Base-by-base conservation (phyloP, 2,888 invertebrate species). In the Parnassius orleans region DNA sequence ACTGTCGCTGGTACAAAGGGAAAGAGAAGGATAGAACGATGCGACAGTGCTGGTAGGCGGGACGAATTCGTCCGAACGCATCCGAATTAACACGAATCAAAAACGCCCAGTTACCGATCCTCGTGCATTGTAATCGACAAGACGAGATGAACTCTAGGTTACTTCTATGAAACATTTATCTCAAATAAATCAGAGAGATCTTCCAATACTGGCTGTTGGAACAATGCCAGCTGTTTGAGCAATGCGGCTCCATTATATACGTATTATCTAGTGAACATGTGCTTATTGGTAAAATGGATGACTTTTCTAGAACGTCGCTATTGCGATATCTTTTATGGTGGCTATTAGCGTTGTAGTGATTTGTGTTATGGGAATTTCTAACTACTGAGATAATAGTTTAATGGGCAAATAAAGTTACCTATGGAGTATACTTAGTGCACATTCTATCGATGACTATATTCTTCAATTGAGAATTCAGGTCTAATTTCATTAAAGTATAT, bases 31-130 rank as follows among this genome's bases (percentile, higher is more conserved):
- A 87, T 67, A 67, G 77, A 65, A 66, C 69, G 65, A 69, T 55
- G 71, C 74, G 74, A 73, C 67, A 68, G 73, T 77, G 74, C 74
- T 72, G 75, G 81, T 84, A 80, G 90, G 90, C 86, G 88, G 86
- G 79, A 74, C 70, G 69, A 68, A 60, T 66, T 69, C 71, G 69
- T 67, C 81, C 90, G 90, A 86, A 73, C 71, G 72, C 72, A 67
- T 70, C 84, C 90, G 90, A 89, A 71, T 72, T 72, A 63, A 68
- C 56, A 72, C 79, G 82, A 82, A 75, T 74, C 73, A 84, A 83
- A 74, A 79, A 84, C 90, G 90, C 90, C 90, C 90, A 89, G 86
- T 80, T 70, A 72, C 70, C 73, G 75, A 74, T 79, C 75, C 77
- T 77, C 69, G 76, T 74, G 76, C 73, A 72, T 69, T 68, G 68